Conservation (phyloP, 2,888 invertebrate species). For the Drosophila nr. perissopoda region DNA sequence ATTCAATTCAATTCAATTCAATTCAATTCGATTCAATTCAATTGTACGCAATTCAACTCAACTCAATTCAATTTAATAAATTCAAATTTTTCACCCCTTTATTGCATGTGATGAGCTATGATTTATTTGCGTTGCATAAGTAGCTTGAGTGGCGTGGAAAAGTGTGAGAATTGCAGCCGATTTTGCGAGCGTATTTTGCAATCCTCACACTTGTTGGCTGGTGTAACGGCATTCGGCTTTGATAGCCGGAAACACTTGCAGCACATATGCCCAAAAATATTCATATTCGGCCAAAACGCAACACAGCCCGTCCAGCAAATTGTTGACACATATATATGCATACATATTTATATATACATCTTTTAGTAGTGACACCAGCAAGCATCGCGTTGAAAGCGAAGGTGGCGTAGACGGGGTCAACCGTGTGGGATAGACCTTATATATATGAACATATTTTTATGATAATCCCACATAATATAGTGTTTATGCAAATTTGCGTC, state of each 20-base stretch:
- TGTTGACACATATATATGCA: conserved; percentile 38
- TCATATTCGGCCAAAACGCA: conserved; percentile 27
- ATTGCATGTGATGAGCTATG: conserved; percentile 22
- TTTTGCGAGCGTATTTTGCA: conserved; percentile 10
- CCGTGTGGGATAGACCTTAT: conserved; percentile 30
- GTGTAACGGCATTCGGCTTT: conserved; percentile 17
- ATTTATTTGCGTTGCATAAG: conserved; percentile 55
- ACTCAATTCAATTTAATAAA: conserved; percentile 37
- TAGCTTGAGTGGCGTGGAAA: conserved; percentile 33
- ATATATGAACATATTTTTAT: conserved; percentile 40
- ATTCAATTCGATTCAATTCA: conserved; percentile 23
- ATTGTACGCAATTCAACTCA: conserved; percentile 2
- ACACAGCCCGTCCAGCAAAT: conserved; percentile 43
- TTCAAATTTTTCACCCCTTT: conserved; percentile 26
- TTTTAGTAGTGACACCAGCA: conserved; percentile 2
- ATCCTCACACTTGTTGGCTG: conserved; percentile 17
- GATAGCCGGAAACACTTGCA: conserved; percentile 53
- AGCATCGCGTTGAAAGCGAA: conserved; percentile 50
- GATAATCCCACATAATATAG: conserved; percentile 66
- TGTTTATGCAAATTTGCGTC: conserved; percentile 67
- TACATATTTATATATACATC: not conserved
- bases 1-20: conserved; percentile 33
- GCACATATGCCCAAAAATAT: conserved; percentile 27
- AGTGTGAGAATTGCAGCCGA: conserved; percentile 34
- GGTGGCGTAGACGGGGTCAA: conserved; percentile 46